Conservation (phyloP, 2,113 vertebrate genomes). For the Hipposideros armiger region DNA sequence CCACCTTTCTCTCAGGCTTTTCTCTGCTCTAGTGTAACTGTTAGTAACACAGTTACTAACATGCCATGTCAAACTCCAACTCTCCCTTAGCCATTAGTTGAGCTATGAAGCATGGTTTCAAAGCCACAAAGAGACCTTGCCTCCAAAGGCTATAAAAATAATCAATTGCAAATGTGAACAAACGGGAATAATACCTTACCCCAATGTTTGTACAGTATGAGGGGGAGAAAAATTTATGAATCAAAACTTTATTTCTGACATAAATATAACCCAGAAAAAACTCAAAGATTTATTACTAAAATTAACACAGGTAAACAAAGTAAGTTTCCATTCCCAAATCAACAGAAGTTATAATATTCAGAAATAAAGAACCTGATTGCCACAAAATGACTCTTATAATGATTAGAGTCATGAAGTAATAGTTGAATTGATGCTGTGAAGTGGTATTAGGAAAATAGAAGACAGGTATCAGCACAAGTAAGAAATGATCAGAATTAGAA, state of each 20-base stretch:
- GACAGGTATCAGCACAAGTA: background rate
- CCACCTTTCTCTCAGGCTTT: background rate
- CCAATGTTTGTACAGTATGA: background rate
- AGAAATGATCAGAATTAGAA: background rate
- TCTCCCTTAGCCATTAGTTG: background rate
- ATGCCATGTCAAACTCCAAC: background rate
- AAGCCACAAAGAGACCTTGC: background rate
- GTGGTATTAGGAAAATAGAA: background rate
- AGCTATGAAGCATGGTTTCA: background rate
- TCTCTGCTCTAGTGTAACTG: background rate
- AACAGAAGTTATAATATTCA: background rate
- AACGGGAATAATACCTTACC: background rate
- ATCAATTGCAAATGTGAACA: background rate
- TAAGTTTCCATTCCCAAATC: background rate
- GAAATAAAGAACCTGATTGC: background rate
- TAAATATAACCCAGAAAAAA: background rate
- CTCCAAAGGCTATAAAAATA: background rate
- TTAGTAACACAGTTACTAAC: background rate
- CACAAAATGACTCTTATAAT: background rate
- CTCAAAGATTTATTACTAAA: background rate
- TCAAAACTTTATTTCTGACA: conserved; percentile 35
- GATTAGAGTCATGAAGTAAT: background rate
- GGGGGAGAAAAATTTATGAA: background rate
- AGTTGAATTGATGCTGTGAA: background rate
- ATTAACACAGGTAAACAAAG: background rate